Evolutionary conservation across 2,797 vertebrate species (phyloP).

Genomic region (Trichosurus vulpecula): DNA sequence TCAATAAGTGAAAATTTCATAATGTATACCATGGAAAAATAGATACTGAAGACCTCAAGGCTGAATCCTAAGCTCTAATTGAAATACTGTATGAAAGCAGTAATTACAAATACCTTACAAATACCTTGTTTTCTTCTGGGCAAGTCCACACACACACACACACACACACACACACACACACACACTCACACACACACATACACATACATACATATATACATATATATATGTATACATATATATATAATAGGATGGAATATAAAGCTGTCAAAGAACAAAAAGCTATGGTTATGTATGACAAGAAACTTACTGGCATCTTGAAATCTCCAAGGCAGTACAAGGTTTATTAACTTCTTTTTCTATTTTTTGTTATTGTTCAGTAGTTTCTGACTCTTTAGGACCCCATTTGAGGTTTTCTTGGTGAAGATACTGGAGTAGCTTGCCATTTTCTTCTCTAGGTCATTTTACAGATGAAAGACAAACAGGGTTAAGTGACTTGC

Average conservation of each 20-base stretch:
- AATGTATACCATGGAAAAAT: background rate
- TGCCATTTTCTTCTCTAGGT: background rate
- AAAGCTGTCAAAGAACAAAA: background rate
- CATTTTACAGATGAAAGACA: background rate
- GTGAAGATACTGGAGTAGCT: background rate
- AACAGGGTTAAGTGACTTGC: too few species aligned
- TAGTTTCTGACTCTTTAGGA: background rate
- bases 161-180: too few species aligned
- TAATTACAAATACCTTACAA: background rate
- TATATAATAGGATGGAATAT: background rate
- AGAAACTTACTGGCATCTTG: background rate
- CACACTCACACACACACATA: too few species aligned
- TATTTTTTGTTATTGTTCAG: background rate
- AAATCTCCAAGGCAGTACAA: background rate
- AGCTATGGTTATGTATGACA: background rate
- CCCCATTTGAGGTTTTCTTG: background rate
- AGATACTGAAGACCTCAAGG: background rate
- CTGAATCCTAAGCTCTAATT: background rate
- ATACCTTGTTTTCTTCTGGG: background rate
- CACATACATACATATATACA: too few species aligned
- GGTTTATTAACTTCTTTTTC: background rate
- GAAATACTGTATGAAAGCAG: background rate
- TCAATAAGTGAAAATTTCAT: background rate
- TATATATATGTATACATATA: background rate
- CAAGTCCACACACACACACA: too few species aligned